Evolutionary conservation across 2,113 vertebrate genomes (phyloP), one percentile per base, ranked within the genome.

Genomic region (Anoplopoma fimbria): DNA sequence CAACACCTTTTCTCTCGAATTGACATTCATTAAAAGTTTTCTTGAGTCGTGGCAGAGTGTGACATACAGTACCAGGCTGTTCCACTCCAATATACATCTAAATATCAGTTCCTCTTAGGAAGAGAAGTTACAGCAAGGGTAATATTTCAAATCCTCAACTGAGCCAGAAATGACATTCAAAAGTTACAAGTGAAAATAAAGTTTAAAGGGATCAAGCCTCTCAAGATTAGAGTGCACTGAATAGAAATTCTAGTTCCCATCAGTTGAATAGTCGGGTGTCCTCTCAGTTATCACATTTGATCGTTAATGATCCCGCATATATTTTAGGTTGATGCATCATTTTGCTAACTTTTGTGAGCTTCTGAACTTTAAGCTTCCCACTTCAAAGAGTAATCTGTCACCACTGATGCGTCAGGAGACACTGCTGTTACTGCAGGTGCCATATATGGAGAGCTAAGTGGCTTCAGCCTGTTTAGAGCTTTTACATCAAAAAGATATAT

Each of bases 1-100:
- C 23, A 9, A 63, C 69, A 77, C 57, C 47, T 78, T 69, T 75
- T 63, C 65, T 76, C 60, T 55, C 3, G 4, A 29, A 25, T 60
- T 75, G 78, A 88, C 87, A 84, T 87, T 89, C 86, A 92, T 90
- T 91, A 83, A 88, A 93, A 84, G 71, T 89, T 88, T 87, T 64
- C 63, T 83, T 62, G 53, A 88, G 77, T 71, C 15, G n/a, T 68
- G 62, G 62, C 57, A 69, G 58, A 85, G 63, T 61, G 29, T 75
- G 81, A 87, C 76, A 85, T 58, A 68, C 47, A 74, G 33, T 61
- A 70, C 17, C 64, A 70, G 53, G 42, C 67, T 55, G 70, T 81
- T 82, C 70, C 63, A 49, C 42, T 75, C 49, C 53, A 81, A 76
- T 88, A 88, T 87, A 64, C 81, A 77, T 79, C 53, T 75, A 53